Conservation (phyloP, 1,140 invertebrate species). For the Tigriopus japonicus region DNA sequence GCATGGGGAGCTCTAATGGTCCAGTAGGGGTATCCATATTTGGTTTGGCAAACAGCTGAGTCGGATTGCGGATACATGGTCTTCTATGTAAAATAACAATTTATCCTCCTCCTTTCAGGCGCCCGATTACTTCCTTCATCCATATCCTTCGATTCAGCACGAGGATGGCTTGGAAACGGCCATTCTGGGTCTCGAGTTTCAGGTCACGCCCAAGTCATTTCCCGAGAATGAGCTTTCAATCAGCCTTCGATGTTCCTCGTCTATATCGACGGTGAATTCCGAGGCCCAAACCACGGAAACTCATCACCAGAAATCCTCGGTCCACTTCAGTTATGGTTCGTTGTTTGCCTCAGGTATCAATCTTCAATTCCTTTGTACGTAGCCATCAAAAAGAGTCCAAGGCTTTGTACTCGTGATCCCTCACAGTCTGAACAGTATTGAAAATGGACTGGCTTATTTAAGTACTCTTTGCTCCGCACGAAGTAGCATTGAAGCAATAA, state of each 20-base stretch:
- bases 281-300: conserved; percentile 1
- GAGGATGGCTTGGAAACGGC: conserved; percentile 12
- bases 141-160: conserved; percentile 7
- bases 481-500: too few relatives aligned
- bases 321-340: neutral
- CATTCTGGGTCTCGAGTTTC: conserved; percentile 9
- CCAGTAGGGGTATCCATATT: neutral
- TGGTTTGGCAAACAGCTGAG: neutral
- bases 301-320: neutral
- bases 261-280: neutral
- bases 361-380: too few relatives aligned
- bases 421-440: too few relatives aligned
- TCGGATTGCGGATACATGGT: neutral
- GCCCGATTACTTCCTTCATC: neutral
- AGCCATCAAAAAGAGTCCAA: too few relatives aligned
- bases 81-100: neutral
- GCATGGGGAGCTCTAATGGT: neutral
- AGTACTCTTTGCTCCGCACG: too few relatives aligned
- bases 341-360: neutral
- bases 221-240: neutral
- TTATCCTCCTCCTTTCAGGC: neutral
- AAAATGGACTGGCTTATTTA: too few relatives aligned
- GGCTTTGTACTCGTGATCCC: too few relatives aligned
- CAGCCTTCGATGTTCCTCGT: neutral
- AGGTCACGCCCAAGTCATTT: neutral